phyloP scores from a whole-genome alignment of 2,888 invertebrate species.

The Melinaea marsaeus region DNA sequence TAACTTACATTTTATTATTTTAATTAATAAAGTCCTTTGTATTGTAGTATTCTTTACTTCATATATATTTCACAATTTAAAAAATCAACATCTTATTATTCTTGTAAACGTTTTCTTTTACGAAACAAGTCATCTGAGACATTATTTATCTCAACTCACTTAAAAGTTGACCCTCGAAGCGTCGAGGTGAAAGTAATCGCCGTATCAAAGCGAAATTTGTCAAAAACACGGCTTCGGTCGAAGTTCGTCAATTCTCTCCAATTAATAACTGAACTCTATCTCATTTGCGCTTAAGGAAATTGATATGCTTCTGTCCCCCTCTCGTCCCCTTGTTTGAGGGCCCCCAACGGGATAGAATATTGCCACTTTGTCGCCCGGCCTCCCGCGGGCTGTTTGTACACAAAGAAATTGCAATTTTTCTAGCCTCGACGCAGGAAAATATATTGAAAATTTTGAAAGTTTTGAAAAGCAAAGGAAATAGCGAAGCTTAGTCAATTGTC shows the following conservation, averaged over 20 bases:
- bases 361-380: constrained; percentile 75
- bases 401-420: constrained; percentile 71
- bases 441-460: constrained; percentile 54
- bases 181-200: constrained; percentile 74
- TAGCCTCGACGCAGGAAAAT: constrained; percentile 50
- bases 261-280: constrained; percentile 67
- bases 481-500: constrained; percentile 34
- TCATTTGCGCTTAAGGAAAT: constrained; percentile 38
- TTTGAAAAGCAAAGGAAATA: constrained; percentile 41
- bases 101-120: constrained; percentile 32
- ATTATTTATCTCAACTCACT: constrained; percentile 48
- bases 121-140: constrained; percentile 41
- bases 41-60: too few relatives aligned
- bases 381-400: constrained; percentile 68
- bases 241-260: constrained; percentile 76
- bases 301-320: constrained; percentile 44
- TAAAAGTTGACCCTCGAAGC: constrained; percentile 59
- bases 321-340: constrained; percentile 73
- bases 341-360: constrained; percentile 75
- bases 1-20: too few relatives aligned
- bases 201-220: constrained; percentile 77
- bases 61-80: too few relatives aligned
- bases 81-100: constrained; percentile 10
- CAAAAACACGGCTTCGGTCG: constrained; percentile 73
- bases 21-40: too few relatives aligned